phyloP scores from a whole-genome alignment of 2,888 invertebrate genomes.

The Pachycephus smyrnensis region DNA sequence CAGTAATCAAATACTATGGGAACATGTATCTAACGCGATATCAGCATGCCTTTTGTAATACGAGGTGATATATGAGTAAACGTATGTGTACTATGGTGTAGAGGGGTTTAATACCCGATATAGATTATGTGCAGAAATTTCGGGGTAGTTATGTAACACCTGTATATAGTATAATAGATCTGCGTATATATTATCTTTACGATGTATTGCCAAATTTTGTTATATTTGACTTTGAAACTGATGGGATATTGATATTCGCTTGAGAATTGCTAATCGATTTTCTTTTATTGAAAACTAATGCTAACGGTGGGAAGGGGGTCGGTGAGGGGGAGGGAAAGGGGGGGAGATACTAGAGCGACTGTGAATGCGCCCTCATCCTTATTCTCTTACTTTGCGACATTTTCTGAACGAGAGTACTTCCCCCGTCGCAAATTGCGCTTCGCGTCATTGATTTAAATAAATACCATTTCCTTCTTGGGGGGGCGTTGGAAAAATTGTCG shows the following conservation, averaged over 20 bases:
- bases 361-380: neutral
- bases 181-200: neutral
- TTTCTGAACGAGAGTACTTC: neutral
- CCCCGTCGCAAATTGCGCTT: neutral
- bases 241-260: neutral
- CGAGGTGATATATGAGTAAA: neutral
- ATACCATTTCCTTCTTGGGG: neutral
- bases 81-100: neutral
- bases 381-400: neutral
- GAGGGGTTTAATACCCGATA: neutral
- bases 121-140: neutral
- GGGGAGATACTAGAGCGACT: neutral
- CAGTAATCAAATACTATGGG: conserved; percentile 32
- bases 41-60: conserved; percentile 13
- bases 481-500: neutral
- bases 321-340: neutral
- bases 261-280: neutral
- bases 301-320: neutral
- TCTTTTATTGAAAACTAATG: neutral
- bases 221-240: neutral
- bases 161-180: neutral
- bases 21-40: neutral
- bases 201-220: neutral
- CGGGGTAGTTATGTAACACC: neutral
- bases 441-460: neutral